Evolutionary conservation across 2,888 invertebrate genomes (phyloP).

Genomic region (Nemoura dubitans): DNA sequence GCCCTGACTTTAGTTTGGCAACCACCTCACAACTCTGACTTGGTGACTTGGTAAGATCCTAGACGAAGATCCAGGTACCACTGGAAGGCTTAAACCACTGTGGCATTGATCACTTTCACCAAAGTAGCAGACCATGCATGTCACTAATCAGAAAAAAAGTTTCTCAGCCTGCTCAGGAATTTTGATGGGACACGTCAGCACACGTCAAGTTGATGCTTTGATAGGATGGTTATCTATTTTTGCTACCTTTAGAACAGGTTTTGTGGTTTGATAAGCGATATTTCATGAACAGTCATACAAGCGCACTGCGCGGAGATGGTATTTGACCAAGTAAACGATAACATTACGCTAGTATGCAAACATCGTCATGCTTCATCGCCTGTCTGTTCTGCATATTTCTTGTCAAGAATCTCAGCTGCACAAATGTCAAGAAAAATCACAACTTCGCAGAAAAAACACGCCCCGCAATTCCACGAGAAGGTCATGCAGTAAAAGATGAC

Average conservation of each 20-base stretch:
- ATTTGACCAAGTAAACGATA: neutral
- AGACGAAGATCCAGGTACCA: no score
- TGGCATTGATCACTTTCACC: no score
- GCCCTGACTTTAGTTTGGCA: no score
- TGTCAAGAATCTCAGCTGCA: neutral
- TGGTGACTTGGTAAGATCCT: no score
- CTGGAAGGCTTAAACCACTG: no score
- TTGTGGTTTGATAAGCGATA: neutral
- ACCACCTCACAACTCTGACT: no score
- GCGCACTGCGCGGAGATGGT: neutral
- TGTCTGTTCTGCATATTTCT: neutral
- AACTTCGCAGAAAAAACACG: neutral
- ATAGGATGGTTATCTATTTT: neutral
- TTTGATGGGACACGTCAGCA: neutral
- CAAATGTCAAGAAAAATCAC: neutral
- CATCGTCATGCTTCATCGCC: neutral
- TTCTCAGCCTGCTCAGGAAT: neutral
- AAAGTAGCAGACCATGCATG: no score
- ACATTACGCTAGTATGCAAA: neutral
- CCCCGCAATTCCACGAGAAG: neutral
- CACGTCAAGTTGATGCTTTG: neutral
- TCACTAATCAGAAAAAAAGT: neutral
- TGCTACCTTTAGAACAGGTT: neutral
- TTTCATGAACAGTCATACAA: neutral
- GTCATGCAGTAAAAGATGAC: conserved; percentile 46